Evolutionary conservation across 2,888 invertebrate genomes (phyloP).

Genomic region (Drosophila melanosoma): DNA sequence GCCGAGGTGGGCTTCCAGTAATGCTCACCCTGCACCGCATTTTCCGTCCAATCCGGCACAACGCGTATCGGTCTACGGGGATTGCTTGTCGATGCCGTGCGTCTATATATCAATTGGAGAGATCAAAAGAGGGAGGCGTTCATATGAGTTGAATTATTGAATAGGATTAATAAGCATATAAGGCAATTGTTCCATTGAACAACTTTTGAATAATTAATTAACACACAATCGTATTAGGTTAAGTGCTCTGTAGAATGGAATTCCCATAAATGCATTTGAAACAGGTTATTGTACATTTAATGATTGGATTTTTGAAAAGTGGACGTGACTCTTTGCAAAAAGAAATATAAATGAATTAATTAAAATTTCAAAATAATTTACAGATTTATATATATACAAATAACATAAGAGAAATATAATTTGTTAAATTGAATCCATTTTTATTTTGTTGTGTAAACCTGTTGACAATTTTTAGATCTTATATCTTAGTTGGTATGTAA

Average conservation of each 20-base stretch:
- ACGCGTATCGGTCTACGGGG: slow-evolving; percentile 88
- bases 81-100: slow-evolving; percentile 83
- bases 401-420: not conserved
- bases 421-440: not conserved
- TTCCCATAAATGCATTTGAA: not conserved
- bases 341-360: not conserved
- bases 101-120: slow-evolving; percentile 84
- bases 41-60: slow-evolving; percentile 95
- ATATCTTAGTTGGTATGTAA: not conserved
- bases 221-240: not conserved
- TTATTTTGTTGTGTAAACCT: not conserved
- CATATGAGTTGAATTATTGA: slow-evolving; percentile 5
- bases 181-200: not conserved
- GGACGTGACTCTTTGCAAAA: not conserved
- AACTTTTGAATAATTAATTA: not conserved
- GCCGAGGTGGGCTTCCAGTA: slow-evolving; percentile 96
- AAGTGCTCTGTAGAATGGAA: not conserved
- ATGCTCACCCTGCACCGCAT: slow-evolving; percentile 96
- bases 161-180: not conserved
- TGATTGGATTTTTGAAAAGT: not conserved
- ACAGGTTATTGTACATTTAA: not conserved
- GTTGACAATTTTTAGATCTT: too few species aligned
- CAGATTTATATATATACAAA: not conserved
- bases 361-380: not conserved
- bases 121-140: slow-evolving; percentile 1